Evolutionary conservation across 92 coral and sea anemone genomes (phyloP).

Genomic region (Epizoanthus rinbou): DNA sequence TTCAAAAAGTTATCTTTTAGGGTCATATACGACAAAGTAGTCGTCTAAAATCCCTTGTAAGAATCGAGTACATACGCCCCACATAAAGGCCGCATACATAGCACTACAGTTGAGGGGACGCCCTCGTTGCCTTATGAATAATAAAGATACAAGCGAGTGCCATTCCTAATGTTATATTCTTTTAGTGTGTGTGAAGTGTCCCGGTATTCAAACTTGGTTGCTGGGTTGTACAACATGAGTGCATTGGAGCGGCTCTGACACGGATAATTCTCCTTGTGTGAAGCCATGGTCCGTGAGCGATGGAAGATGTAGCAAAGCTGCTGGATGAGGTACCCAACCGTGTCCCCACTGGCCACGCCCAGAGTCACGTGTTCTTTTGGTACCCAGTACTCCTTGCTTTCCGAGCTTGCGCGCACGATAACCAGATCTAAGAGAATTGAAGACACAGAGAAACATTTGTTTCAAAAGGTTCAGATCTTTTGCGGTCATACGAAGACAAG

Average conservation of each 20-base stretch:
- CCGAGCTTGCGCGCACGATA: constrained; percentile 87
- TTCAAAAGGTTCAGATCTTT: no score
- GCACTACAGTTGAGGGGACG: no score
- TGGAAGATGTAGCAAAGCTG: constrained; percentile 84
- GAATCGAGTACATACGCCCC: no score
- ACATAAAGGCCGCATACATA: no score
- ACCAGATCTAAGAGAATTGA: constrained; percentile 48
- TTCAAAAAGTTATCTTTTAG: no score
- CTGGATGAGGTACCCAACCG: constrained; percentile 78
- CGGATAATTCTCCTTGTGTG: constrained; percentile 87
- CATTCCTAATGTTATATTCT: constrained; percentile 70
- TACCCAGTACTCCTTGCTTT: constrained; percentile 95
- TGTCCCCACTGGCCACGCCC: constrained; percentile 79
- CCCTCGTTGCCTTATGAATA: constrained; percentile 52
- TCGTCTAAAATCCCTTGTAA: no score
- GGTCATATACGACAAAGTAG: no score
- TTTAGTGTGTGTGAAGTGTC: constrained; percentile 59
- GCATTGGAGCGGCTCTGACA: constrained; percentile 80
- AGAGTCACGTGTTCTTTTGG: constrained; percentile 90
- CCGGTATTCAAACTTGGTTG: constrained; percentile 71
- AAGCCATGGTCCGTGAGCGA: constrained; percentile 82
- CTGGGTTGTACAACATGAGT: constrained; percentile 82
- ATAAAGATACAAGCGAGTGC: constrained; percentile 74
- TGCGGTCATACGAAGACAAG: no score
- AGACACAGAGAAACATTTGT: no score